Evolutionary conservation across 2,888 invertebrate genomes (phyloP), one percentile per base, ranked within the genome.

Genomic region (Netelia melanura): DNA sequence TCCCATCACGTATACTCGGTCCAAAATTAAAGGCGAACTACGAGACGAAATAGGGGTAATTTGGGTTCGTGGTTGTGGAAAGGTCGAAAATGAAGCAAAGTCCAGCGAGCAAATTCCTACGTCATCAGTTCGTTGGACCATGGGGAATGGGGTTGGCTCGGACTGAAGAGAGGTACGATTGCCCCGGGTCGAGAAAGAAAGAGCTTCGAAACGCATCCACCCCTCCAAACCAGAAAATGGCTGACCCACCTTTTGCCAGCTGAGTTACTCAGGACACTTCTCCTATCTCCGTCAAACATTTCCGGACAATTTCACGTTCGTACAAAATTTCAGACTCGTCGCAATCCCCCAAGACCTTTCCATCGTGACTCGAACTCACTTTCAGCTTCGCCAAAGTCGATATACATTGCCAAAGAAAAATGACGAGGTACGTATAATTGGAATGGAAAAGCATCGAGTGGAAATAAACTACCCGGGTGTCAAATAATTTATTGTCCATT

Each of bases 1-100:
- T 38, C 38, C 6, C 38, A 6, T 38, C 38, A 38, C 38, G 38
- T 38, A 38, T 38, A 38, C 38, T 38, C 6, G 89, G 89, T 89
- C 89, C 87, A 89, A 89, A 91, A 91, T 92, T 91, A 90, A 91
- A 90, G 90, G 85, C 86, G 88, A 91, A 90, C 90, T 84, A 87
- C 88, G 87, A 80, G 64, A 65, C 77, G 75, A 81, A 84, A 72
- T 80, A 65, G 77, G 81, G 64, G 54, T 10, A 38, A 56, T 3
- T 52, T 70, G 44, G 48, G 30, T 21, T 64, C 17, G 23, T 21
- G 65, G 72, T 71, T 58, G 80, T 75, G 84, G 71, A 84, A 81
- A 84, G 80, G 76, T 65, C 48, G 78, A 23, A 75, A 38, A 38
- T 38, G 38, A 6, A 38, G 38, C 38, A 38, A 38, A 38, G 11